Base-by-base conservation (phyloP, 2,113 vertebrate species). In the Myxocyprinus asiaticus region DNA sequence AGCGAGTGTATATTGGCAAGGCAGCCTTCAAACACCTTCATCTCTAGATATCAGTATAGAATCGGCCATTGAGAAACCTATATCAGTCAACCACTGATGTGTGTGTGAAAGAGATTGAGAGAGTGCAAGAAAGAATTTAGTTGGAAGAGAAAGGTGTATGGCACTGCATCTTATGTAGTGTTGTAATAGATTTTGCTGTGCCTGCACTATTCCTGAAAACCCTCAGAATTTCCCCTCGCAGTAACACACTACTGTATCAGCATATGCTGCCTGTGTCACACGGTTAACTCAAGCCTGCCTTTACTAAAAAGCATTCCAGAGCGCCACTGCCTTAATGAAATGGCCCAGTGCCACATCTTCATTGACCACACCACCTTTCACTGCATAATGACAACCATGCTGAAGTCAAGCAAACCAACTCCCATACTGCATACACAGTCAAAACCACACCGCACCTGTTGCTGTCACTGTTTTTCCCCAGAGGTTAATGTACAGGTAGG, bases 341-440 rank as follows among this genome's bases (percentile, higher is more conserved):
- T 73, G 47, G 61, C 53, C 62, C 15, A 9, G 51, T 59, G 70
- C 42, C 53, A 73, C 56, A 3, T n/a, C 59, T 58, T 50, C 9
- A 80, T 48, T 44, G 45, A 76, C 58, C 9, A 12, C 10, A 77
- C 7, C 15, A 5, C n/a, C 15, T 47, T 59, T 8, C 17, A 3
- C 58, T 62, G 11, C 50, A 74, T 50, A 74, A 62, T 63, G 45
- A 63, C 10, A 33, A 33, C 22, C 22, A 72, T 15, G 64, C 51
- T 47, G 17, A 33, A 56, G 14, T 6, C 58, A 14, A 62, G 22
- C 42, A 43, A 50, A 77, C 47, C 62, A 67, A 61, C 56, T 51
- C 55, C 76, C 58, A 78, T 67, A 8, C 45, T 44, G 82, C 77
- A 83, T 33, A 33, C 71, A 83, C 80, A 84, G 61, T 42, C 74